These are phyloP conservation scores for Chlorocebus sabaeus DNA, from an alignment of 2,113 vertebrate genomes.

Conservation along the genomic window DNA sequence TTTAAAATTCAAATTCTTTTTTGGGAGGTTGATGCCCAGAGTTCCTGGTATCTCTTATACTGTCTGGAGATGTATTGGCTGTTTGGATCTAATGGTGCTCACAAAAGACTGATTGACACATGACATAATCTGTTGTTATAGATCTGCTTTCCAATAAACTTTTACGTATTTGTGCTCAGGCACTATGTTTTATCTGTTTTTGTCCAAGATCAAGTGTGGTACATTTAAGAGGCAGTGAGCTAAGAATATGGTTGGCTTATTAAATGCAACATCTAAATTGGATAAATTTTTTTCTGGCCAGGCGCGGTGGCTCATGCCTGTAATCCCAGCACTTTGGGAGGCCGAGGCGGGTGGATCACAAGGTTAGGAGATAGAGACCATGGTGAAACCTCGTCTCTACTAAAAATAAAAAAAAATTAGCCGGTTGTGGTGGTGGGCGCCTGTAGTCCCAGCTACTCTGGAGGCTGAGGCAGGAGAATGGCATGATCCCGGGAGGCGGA, in stretches of 20 bases:
- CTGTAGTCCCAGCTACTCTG: too few species aligned
- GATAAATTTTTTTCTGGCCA: not conserved
- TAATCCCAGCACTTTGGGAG: too few species aligned
- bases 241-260: not conserved
- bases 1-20: not conserved
- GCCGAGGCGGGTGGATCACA: too few species aligned
- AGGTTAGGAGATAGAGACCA: too few species aligned
- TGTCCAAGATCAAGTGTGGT: not conserved
- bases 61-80: not conserved
- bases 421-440: too few species aligned
- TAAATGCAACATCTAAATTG: not conserved
- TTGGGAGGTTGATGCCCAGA: not conserved
- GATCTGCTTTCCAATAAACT: constrained; percentile 14
- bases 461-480: too few species aligned
- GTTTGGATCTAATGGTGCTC: not conserved
- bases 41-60: not conserved
- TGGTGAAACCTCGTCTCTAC: too few species aligned
- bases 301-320: too few species aligned
- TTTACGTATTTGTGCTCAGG: not conserved
- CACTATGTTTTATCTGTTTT: not conserved
- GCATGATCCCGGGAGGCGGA: too few species aligned
- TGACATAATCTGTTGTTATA: not conserved
- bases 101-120: not conserved
- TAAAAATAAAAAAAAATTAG: too few species aligned
- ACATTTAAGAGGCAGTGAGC: not conserved